These are phyloP conservation scores for Elysia chlorotica DNA, from an alignment of 1,140 invertebrate species.

Conservation along the genomic window DNA sequence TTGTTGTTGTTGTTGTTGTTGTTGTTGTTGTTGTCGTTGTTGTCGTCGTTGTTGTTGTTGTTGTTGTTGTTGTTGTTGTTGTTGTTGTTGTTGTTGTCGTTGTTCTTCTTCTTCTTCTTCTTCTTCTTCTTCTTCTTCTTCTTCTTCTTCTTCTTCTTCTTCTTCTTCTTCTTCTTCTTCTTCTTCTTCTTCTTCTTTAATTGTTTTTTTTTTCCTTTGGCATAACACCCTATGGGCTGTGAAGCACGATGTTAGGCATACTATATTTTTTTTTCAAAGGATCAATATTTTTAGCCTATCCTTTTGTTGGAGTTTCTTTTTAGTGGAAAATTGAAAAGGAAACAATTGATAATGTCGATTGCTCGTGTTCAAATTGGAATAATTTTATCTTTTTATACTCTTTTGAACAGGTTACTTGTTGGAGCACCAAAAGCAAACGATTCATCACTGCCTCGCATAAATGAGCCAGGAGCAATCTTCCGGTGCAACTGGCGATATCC, in stretches of 20 bases:
- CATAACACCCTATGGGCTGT: neutral
- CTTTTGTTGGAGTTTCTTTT: too few relatives aligned
- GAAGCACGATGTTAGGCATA: neutral
- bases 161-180: neutral
- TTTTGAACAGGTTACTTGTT: slow-evolving; percentile 33
- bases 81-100: neutral
- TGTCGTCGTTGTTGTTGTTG: neutral
- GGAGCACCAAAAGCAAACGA: slow-evolving; percentile 38
- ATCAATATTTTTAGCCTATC: too few relatives aligned
- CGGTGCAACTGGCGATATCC: slow-evolving; percentile 32
- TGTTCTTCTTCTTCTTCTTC: neutral
- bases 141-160: neutral
- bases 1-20: neutral
- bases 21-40: neutral
- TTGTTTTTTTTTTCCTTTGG: neutral
- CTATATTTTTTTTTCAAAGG: too few relatives aligned
- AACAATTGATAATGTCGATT: too few relatives aligned
- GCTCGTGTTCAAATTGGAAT: too few relatives aligned
- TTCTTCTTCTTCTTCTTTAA: neutral
- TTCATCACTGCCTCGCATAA: slow-evolving; percentile 16
- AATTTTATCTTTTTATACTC: too few relatives aligned
- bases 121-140: neutral
- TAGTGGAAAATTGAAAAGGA: too few relatives aligned
- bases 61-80: neutral
- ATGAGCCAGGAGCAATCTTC: slow-evolving; percentile 32